Conservation (phyloP, 2,888 invertebrate species). For the Piscicola geometra region DNA sequence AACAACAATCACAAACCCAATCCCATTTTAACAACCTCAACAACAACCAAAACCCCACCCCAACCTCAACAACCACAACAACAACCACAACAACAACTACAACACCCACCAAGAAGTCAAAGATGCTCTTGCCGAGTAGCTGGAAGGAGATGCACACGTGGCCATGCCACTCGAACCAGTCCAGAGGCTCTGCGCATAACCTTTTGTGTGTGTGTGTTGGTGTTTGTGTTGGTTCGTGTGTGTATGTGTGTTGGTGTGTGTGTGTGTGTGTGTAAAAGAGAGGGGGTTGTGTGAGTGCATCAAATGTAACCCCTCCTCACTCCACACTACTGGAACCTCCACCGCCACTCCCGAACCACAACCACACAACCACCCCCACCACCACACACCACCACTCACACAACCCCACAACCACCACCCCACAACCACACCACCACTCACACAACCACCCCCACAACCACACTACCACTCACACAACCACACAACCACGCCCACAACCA, state of each 20-base stretch:
- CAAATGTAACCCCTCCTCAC: neutral
- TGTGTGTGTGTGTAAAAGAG: neutral
- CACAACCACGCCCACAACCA: neutral
- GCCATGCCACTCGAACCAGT: slow-evolving; percentile 58
- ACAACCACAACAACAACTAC: no score
- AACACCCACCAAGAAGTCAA: slow-evolving; percentile 57
- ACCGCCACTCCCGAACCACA: no score
- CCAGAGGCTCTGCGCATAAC: slow-evolving; percentile 57
- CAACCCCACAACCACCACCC: neutral
- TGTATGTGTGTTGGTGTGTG: neutral
- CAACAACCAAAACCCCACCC: no score
- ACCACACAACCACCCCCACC: no score
- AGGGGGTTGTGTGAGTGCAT: neutral
- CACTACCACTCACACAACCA: no score
- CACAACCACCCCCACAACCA: no score
- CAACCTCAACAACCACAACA: no score
- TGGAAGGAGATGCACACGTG: slow-evolving; percentile 57
- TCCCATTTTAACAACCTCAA: no score
- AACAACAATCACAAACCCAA: no score
- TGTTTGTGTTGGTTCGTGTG: neutral
- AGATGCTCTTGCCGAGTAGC: slow-evolving; percentile 56
- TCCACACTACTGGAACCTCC: no score
- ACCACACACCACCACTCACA: neutral
- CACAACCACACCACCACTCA: neutral
- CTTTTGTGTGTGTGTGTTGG: slow-evolving; percentile 43